A percentile compares a stretch with the other conserved stretches of the same genome.
Conservation (phyloP, 1,140 invertebrate species). For the Ganaspis sp. region DNA sequence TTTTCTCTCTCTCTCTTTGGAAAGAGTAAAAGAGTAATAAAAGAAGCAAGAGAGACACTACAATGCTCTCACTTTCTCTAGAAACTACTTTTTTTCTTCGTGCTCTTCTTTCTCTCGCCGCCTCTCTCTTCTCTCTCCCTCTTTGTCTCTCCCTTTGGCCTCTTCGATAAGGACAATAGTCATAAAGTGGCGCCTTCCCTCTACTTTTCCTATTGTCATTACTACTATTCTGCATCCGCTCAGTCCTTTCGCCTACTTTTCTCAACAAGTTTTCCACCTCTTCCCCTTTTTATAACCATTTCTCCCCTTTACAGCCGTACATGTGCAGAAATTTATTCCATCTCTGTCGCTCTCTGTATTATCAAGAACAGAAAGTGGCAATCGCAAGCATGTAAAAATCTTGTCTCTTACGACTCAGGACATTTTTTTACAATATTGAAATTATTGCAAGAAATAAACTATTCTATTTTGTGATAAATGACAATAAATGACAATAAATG, state of each 20-base stretch:
- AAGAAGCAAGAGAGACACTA: too few species aligned
- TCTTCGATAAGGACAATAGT: conserved; percentile 15
- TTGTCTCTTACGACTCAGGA: background rate
- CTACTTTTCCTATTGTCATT: conserved; percentile 6
- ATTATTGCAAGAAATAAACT: too few species aligned
- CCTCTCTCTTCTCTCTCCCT: conserved; percentile 31
- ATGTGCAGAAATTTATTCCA: background rate
- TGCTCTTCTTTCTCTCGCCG: background rate
- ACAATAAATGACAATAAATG: too few species aligned
- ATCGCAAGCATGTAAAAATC: conserved; percentile 1
- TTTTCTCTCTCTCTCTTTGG: too few species aligned
- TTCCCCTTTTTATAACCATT: background rate
- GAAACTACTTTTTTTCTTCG: background rate
- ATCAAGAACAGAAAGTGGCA: background rate
- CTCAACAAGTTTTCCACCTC: conserved; percentile 15
- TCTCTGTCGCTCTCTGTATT: background rate
- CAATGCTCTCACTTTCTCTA: too few species aligned
- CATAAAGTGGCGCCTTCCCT: background rate
- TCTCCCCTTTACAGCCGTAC: background rate
- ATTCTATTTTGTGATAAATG: too few species aligned
- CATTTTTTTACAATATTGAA: too few species aligned
- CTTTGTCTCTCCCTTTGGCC: conserved; percentile 32
- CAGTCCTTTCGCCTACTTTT: conserved; percentile 15
- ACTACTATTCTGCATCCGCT: conserved; percentile 29
- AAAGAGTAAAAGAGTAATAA: too few species aligned